Conservation (phyloP, 2,113 vertebrate genomes). For the Numenius arquata region DNA sequence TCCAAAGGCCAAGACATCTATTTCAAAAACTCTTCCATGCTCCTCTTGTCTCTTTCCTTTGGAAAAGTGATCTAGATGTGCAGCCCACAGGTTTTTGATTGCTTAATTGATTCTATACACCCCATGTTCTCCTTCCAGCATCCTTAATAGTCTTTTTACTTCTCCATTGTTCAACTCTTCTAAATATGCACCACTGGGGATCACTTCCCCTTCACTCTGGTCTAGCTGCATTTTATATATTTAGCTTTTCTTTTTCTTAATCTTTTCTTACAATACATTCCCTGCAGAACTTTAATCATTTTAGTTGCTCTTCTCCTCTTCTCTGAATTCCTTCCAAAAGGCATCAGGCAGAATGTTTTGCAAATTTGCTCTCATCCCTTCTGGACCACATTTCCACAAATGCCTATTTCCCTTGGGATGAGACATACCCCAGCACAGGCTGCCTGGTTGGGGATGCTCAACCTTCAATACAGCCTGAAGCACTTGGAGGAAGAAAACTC, state of each 20-base stretch:
- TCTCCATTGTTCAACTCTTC: not conserved
- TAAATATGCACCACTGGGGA: not conserved
- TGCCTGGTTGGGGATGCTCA: not conserved
- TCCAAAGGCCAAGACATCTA: not conserved
- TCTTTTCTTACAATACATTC: constrained; percentile 37
- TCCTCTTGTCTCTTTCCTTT: not conserved
- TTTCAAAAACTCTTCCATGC: not conserved
- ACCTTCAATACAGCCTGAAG: not conserved
- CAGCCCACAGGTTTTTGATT: not conserved
- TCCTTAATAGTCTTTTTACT: not conserved
- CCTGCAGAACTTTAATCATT: constrained; percentile 44
- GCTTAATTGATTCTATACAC: not conserved
- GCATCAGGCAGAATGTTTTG: not conserved
- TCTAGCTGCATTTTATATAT: constrained; percentile 24
- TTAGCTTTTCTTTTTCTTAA: constrained; percentile 31
- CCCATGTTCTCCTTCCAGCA: not conserved
- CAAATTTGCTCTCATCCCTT: not conserved
- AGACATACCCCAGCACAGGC: not conserved
- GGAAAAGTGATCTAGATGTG: not conserved
- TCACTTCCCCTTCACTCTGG: not conserved
- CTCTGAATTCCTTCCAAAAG: constrained; percentile 45
- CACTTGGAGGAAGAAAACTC: not conserved
- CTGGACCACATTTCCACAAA: constrained; percentile 4
- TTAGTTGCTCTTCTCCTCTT: constrained; percentile 50
- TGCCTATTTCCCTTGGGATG: not conserved